These are phyloP conservation scores for Heloderma charlesbogerti DNA, from an alignment of 2,113 vertebrate genomes.

Conservation along the genomic window DNA sequence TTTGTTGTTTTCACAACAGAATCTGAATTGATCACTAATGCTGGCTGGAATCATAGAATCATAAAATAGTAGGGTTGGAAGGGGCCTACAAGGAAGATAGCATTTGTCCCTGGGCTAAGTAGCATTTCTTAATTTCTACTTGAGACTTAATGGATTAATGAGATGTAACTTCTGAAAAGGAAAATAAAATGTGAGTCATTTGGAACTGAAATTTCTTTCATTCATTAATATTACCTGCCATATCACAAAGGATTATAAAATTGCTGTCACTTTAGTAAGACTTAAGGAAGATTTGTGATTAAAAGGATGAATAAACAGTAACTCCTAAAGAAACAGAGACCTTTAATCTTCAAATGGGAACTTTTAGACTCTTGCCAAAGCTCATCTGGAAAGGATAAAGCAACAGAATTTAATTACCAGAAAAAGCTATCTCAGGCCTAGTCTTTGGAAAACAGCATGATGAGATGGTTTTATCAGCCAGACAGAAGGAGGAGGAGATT, in stretches of 20 bases:
- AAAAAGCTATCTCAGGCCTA: conserved; percentile 19
- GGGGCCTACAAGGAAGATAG: too few relatives aligned
- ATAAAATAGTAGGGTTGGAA: too few relatives aligned
- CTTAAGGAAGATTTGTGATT: conserved; percentile 19
- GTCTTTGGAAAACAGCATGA: conserved; percentile 26
- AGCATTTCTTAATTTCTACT: background rate
- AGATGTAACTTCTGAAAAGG: background rate
- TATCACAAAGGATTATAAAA: conserved; percentile 32
- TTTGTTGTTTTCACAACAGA: background rate
- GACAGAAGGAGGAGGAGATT: background rate
- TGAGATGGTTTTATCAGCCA: background rate
- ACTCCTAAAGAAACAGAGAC: conserved; percentile 36
- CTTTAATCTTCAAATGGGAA: conserved; percentile 50
- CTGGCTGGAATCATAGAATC: too few relatives aligned
- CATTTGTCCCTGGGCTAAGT: background rate
- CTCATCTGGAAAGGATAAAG: conserved; percentile 38
- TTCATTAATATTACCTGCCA: background rate
- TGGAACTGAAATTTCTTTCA: conserved; percentile 9
- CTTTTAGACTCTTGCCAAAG: conserved; percentile 31
- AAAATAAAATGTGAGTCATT: background rate
- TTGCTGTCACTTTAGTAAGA: conserved; percentile 22
- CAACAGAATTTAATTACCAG: conserved; percentile 34
- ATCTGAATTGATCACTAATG: background rate
- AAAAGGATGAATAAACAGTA: conserved; percentile 43
- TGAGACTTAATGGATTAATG: conserved; percentile 10